Evolutionary conservation across 2,888 invertebrate genomes (phyloP).

Genomic region (Acleris emargana): DNA sequence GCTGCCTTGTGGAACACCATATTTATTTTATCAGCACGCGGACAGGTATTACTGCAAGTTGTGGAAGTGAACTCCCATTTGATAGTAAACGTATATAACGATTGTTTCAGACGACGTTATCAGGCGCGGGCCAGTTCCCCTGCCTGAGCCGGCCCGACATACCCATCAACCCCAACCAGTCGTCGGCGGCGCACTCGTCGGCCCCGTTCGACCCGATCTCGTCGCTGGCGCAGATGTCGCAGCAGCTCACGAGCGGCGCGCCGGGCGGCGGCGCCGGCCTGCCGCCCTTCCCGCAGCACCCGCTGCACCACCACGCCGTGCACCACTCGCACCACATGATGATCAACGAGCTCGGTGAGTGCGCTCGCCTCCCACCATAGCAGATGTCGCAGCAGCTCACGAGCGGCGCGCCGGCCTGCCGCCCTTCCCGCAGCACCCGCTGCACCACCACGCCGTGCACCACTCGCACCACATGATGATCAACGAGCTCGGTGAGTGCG

Average conservation of each 20-base stretch:
- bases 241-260: conserved; percentile 91
- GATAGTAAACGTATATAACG: not conserved
- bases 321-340: conserved; percentile 80
- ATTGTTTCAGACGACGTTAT: conserved; percentile 67
- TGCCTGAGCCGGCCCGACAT: conserved; percentile 78
- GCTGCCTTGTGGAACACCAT: not conserved
- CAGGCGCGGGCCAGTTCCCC: conserved; percentile 77
- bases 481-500: no score
- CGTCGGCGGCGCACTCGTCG: conserved; percentile 75
- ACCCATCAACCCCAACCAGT: conserved; percentile 77
- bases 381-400: conserved; percentile 97
- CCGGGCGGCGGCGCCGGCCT: conserved; percentile 62
- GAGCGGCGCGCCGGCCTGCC: conserved; percentile 80
- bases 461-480: conserved; percentile 79
- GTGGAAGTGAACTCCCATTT: no score
- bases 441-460: conserved; percentile 77
- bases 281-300: conserved; percentile 77
- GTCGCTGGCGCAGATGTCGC: conserved; percentile 97
- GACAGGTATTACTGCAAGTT: no score
- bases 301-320: conserved; percentile 78
- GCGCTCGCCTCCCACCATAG: not conserved
- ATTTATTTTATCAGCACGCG: no score
- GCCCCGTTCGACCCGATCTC: conserved; percentile 94
- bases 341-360: conserved; percentile 78
- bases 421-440: conserved; percentile 78